Conservation (phyloP, 1,140 invertebrate species). For the Trigoniulus corallinus region DNA sequence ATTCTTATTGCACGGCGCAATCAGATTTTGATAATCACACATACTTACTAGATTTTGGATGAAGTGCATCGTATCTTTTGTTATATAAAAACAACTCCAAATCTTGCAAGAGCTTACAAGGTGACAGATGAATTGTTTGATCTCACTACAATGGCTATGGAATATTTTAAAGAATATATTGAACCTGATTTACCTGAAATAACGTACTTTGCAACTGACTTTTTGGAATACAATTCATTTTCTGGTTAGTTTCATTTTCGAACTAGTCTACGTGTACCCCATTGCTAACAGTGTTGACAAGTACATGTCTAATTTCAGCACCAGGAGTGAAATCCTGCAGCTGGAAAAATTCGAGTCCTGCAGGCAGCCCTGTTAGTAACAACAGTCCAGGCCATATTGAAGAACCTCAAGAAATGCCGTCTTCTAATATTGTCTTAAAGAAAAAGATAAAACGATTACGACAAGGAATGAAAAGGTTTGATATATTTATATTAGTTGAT, state of each 20-base stretch:
- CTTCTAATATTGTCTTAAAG: constrained; percentile 29
- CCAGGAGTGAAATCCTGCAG: background rate
- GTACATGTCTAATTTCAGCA: background rate
- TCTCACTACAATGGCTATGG: constrained; percentile 81
- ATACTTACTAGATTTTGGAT: constrained; percentile 36
- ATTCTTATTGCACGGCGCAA: no score
- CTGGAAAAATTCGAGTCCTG: background rate
- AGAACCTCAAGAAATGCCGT: background rate
- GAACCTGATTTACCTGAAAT: constrained; percentile 71
- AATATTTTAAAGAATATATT: constrained; percentile 79
- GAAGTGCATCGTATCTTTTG: constrained; percentile 64
- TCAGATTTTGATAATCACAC: background rate
- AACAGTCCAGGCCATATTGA: background rate
- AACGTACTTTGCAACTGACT: constrained; percentile 66
- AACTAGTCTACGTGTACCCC: no score
- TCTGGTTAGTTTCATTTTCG: constrained; percentile 7
- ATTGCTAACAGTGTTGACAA: background rate
- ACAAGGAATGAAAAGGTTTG: constrained; percentile 62
- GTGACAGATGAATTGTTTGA: constrained; percentile 83
- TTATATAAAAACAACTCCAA: constrained; percentile 57
- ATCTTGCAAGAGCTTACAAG: constrained; percentile 62
- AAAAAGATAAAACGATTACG: constrained; percentile 71
- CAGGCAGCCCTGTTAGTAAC: background rate
- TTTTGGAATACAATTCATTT: constrained; percentile 39
- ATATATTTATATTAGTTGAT: constrained; percentile 6